phyloP scores from a whole-genome alignment of 2,113 vertebrate species.

The Cynoglossus semilaevis region DNA sequence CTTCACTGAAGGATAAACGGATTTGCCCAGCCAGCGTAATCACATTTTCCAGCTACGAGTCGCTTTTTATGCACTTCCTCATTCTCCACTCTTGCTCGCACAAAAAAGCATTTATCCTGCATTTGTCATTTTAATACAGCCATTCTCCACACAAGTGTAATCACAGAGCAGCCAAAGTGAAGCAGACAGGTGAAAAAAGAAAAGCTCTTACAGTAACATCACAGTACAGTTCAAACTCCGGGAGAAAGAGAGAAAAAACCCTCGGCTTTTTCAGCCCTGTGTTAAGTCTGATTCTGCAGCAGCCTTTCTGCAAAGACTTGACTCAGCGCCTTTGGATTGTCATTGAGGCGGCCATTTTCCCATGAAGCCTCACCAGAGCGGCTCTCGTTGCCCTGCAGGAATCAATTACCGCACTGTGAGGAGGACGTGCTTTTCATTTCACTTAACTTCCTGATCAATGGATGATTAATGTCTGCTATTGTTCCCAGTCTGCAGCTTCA shows the following conservation, averaged over 20 bases:
- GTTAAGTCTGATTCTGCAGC: slow-evolving; percentile 21
- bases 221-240: neutral
- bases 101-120: neutral
- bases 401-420: slow-evolving; percentile 51
- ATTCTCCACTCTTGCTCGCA: neutral
- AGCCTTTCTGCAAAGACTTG: slow-evolving; percentile 45
- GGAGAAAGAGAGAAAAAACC: slow-evolving; percentile 10
- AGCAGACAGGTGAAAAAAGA: slow-evolving; percentile 16
- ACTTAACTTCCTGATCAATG: slow-evolving; percentile 17
- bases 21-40: slow-evolving; percentile 13
- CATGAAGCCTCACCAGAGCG: slow-evolving; percentile 36
- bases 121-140: slow-evolving; percentile 10
- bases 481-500: slow-evolving; percentile 13
- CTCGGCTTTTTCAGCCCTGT: neutral
- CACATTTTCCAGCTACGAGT: slow-evolving; percentile 20
- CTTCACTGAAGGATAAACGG: neutral
- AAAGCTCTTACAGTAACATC: slow-evolving; percentile 1
- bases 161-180: slow-evolving; percentile 13
- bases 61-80: neutral
- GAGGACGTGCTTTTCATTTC: slow-evolving; percentile 37
- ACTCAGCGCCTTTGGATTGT: slow-evolving; percentile 60
- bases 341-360: slow-evolving; percentile 68
- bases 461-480: slow-evolving; percentile 17
- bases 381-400: slow-evolving; percentile 37
- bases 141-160: slow-evolving; percentile 12